Evolutionary conservation across 2,888 invertebrate species (phyloP), one percentile per base, ranked within the genome.

Genomic region (Ypsolopha scabrella): DNA sequence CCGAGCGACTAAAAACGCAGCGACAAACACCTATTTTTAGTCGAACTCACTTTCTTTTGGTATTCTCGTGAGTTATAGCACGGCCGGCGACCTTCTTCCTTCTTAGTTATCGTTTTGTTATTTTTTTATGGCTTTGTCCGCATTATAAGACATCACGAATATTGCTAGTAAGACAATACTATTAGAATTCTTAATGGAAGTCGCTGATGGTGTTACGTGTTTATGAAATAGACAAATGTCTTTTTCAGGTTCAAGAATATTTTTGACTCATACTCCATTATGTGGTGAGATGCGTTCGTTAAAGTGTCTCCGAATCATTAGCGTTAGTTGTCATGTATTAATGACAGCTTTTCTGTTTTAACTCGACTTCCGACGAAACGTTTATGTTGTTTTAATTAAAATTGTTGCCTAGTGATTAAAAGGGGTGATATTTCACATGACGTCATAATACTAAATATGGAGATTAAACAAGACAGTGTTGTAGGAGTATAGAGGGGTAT

Each of bases 1-100:
- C 76, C 75, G 73, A 70, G 72, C 77, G 72, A 61, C 75, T 80
- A 79, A 80, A 82, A 80, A 79, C 75, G 70, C 72, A 65, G 61
- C 67, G 68, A 73, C 72, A 70, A 71, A 68, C 57, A 57, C 36
- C 60, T 77, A 75, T 73, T 73, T 74, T 71, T 59, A 59, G 50
- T 56, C 53, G 51, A 60, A 62, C 64, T 65, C 60, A 60, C 59
- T 64, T 67, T 62, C 34, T 34, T 52, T 52, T n/a, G 33, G 43
- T 14, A 46, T 24, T 24, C 24, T 24, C 10, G 37, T 48, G 36
- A 9, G 37, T 48, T 24, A 38, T 38, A 9, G 38, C 10, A 34
- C 33, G 45, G 38, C 6, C 39, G 44, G 51, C 43, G 46, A 38
- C 41, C 50, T 46, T 46, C 38, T 52, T 41, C 37, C 24, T 34